Conservation (phyloP, 2,888 invertebrate species). For the Lasioglossum villosulum region DNA sequence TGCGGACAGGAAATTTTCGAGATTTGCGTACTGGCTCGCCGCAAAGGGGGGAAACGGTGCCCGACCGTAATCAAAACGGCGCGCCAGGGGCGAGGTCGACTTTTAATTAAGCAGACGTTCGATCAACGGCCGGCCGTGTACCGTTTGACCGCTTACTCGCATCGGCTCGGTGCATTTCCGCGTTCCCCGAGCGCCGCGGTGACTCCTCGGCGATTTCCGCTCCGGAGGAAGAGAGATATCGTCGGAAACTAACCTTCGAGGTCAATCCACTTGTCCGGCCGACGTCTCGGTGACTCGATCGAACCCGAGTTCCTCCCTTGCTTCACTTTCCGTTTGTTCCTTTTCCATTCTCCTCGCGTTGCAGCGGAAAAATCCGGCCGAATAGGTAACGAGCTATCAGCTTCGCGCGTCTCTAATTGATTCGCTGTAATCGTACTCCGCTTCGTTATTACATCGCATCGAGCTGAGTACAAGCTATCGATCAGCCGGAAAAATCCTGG, state of each 20-base stretch:
- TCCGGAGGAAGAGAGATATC: conserved; percentile 43
- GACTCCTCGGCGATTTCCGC: conserved; percentile 30
- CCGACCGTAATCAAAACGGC: conserved; percentile 14
- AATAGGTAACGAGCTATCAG: conserved; percentile 47
- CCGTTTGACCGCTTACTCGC: conserved; percentile 57
- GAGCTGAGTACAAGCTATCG: neutral
- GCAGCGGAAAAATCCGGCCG: conserved; percentile 33
- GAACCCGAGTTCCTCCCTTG: conserved; percentile 20
- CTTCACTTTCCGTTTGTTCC: conserved; percentile 2
- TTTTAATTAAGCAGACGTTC: conserved; percentile 71
- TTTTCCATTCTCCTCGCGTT: conserved; percentile 44
- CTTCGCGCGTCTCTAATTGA: conserved; percentile 61
- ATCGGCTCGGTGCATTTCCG: conserved; percentile 63
- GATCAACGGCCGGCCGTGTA: conserved; percentile 63
- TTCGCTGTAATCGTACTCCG: conserved; percentile 39
- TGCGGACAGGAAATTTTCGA: neutral
- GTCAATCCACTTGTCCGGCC: conserved; percentile 46
- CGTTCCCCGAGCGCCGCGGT: conserved; percentile 55
- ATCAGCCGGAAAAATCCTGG: conserved; percentile 1
- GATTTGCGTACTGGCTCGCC: neutral
- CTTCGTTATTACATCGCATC: conserved; percentile 33
- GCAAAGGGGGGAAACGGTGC: neutral
- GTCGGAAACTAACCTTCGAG: conserved; percentile 45
- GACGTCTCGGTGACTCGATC: conserved; percentile 22
- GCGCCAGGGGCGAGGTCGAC: conserved; percentile 60